Conservation (phyloP, 2,113 vertebrate species). For the Pseudolaguvia tuberculata region DNA sequence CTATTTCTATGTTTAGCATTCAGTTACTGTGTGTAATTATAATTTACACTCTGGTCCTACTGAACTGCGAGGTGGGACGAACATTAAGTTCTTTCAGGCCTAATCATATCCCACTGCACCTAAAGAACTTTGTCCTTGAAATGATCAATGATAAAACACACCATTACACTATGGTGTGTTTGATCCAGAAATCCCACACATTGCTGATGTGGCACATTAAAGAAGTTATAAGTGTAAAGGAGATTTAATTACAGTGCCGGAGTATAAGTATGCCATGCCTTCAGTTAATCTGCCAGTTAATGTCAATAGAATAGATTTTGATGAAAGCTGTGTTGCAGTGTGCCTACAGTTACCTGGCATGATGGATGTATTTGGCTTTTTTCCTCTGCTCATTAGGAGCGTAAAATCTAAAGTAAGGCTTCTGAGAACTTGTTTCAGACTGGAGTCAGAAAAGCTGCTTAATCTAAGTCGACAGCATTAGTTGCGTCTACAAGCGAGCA, state of each 20-base stretch:
- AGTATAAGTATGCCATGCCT: constrained; percentile 18
- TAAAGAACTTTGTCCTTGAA: neutral
- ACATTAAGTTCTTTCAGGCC: no score
- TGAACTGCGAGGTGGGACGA: no score
- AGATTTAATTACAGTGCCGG: constrained; percentile 10
- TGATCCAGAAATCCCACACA: constrained; percentile 2
- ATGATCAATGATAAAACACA: neutral
- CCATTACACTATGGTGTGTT: neutral
- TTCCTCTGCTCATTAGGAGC: constrained; percentile 23
- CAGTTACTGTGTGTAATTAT: no score
- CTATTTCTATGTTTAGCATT: no score
- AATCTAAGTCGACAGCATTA: constrained; percentile 52
- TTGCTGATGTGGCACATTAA: constrained; percentile 5
- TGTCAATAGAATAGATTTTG: constrained; percentile 41
- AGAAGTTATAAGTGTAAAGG: neutral
- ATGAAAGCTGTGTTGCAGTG: no score
- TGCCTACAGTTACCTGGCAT: constrained; percentile 12
- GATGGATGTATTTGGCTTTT: constrained; percentile 8
- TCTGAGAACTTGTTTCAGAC: constrained; percentile 35
- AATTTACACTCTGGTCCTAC: no score
- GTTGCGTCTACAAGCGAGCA: constrained; percentile 24
- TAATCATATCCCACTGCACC: no score
- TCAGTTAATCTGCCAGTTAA: constrained; percentile 41
- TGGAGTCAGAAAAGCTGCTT: constrained; percentile 42
- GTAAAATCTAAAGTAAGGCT: constrained; percentile 43